phyloP scores from a whole-genome alignment of 2,797 vertebrate genomes.

The Heterohyrax brucei region DNA sequence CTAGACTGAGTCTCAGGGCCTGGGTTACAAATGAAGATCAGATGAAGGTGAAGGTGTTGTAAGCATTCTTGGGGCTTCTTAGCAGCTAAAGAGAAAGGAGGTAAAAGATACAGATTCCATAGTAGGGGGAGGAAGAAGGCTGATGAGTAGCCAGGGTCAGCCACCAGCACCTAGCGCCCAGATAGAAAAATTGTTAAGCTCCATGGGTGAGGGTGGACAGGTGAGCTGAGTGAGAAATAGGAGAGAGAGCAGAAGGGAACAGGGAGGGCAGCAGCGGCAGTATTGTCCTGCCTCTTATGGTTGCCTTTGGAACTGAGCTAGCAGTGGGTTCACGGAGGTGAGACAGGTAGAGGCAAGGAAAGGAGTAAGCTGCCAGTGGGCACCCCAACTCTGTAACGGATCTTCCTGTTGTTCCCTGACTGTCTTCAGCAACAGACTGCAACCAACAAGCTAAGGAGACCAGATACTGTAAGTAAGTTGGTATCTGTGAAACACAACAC shows the following conservation, averaged over 20 bases:
- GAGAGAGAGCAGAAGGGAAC: not conserved
- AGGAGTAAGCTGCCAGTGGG: not conserved
- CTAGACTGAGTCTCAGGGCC: not conserved
- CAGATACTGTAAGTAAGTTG: not conserved
- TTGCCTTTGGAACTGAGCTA: not conserved
- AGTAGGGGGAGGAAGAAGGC: no score
- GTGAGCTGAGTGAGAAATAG: not conserved
- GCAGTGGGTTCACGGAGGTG: not conserved
- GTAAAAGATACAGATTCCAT: not conserved
- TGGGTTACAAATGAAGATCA: not conserved
- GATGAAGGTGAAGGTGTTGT: not conserved
- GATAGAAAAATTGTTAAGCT: not conserved
- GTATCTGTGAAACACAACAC: not conserved
- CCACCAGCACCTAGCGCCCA: not conserved
- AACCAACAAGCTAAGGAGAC: not conserved
- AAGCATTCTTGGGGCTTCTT: not conserved
- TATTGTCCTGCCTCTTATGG: not conserved
- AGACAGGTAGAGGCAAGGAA: not conserved
- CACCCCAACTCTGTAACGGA: fast-evolving
- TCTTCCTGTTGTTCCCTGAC: not conserved
- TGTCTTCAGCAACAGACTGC: constrained; percentile 27
- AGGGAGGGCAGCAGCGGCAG: fast-evolving
- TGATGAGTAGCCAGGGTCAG: not conserved
- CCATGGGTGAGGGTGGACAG: not conserved
- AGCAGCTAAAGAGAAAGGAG: not conserved